Percentiles rank a stretch among this genome's conserved stretches.
Evolutionary conservation across 1,140 invertebrate species (phyloP).

Genomic region (Goniozus legneri): DNA sequence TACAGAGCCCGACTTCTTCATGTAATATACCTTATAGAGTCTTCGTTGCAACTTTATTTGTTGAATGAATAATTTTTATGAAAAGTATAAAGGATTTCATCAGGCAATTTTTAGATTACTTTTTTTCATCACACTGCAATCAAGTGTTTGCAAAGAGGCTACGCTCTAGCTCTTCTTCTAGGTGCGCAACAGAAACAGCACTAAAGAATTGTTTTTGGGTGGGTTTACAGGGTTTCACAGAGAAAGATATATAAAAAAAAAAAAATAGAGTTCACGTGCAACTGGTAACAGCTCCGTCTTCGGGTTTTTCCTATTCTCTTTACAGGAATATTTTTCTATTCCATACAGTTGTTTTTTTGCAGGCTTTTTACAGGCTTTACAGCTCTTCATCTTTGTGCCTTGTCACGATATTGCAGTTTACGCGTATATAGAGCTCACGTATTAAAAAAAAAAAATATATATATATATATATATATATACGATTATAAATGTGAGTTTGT

Average conservation of each 20-base stretch:
- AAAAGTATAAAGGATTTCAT: too few relatives aligned
- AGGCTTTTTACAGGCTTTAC: conserved; percentile 49
- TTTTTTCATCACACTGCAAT: too few relatives aligned
- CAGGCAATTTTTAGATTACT: conserved; percentile 19
- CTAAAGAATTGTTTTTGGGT: conserved; percentile 25
- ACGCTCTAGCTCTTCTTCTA: too few relatives aligned
- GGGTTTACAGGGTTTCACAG: conserved; percentile 42
- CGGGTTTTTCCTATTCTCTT: conserved; percentile 23
- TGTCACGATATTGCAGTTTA: conserved; percentile 39
- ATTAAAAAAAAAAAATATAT: not conserved
- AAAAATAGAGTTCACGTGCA: conserved; percentile 32
- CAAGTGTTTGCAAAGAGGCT: too few relatives aligned
- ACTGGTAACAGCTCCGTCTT: conserved; percentile 37
- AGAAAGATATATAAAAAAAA: too few relatives aligned
- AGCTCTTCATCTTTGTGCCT: conserved; percentile 36
- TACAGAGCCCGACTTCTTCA: too few relatives aligned
- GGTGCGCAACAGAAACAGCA: too few relatives aligned
- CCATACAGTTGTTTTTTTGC: conserved; percentile 54
- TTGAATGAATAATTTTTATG: too few relatives aligned
- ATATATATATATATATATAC: not conserved
- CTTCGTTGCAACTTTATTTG: too few relatives aligned
- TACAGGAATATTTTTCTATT: conserved; percentile 42
- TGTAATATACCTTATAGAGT: too few relatives aligned
- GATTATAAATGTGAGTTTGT: conserved; percentile 9
- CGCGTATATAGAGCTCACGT: conserved; percentile 30